Evolutionary conservation across 2,888 invertebrate species (phyloP).

Genomic region (Caradrina kadenii): DNA sequence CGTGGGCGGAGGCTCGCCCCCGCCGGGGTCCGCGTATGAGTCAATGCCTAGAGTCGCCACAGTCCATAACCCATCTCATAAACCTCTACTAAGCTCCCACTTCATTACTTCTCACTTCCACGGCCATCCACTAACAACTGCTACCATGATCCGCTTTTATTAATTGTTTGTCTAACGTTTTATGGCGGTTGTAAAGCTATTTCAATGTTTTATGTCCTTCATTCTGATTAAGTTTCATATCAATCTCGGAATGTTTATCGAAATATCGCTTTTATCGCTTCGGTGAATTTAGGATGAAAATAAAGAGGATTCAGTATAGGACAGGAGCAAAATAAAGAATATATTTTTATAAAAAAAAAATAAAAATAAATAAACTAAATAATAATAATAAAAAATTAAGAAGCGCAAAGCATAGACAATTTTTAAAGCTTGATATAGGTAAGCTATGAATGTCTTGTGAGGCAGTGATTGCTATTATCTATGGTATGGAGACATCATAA

Average conservation of each 20-base stretch:
- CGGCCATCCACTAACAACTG: conserved; percentile 41
- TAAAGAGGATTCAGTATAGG: conserved; percentile 77
- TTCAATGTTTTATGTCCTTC: conserved; percentile 64
- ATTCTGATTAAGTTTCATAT: conserved; percentile 54
- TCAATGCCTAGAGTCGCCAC: conserved; percentile 83
- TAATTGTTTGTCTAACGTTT: conserved; percentile 40
- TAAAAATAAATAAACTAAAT: conserved; percentile 78
- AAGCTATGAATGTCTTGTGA: conserved; percentile 90
- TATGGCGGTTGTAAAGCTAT: conserved; percentile 69
- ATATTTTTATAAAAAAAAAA: conserved; percentile 72
- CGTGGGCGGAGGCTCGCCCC: conserved; percentile 86
- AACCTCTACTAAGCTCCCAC: conserved; percentile 41
- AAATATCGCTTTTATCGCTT: conserved; percentile 67
- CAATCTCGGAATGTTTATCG: conserved; percentile 62
- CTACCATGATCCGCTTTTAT: conserved; percentile 48
- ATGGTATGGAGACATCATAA: conserved; percentile 75
- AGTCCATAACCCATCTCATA: conserved; percentile 64
- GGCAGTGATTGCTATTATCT: conserved; percentile 89
- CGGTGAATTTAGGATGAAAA: conserved; percentile 72
- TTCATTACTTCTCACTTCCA: conserved; percentile 37
- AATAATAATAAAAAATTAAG: conserved; percentile 79
- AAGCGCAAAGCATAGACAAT: conserved; percentile 88
- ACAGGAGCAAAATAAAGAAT: conserved; percentile 78
- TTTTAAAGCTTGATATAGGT: conserved; percentile 85
- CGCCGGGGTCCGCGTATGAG: conserved; percentile 87